Evolutionary conservation across 2,113 vertebrate species (phyloP).

Genomic region (Arvicanthis niloticus): DNA sequence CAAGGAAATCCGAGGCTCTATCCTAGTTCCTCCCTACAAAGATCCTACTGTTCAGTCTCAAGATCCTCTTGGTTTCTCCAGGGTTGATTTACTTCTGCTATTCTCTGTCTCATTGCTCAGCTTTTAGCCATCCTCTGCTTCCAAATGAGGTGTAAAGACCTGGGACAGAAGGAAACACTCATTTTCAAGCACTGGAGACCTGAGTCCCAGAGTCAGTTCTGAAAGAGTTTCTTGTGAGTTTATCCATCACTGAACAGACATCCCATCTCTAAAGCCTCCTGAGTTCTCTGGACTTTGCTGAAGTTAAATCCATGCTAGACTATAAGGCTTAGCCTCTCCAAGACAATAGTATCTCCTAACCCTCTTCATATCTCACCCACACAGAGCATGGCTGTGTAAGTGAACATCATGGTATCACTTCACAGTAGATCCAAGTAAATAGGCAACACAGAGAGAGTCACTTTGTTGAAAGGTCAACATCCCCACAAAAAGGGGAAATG

Average conservation of each 20-base stretch:
- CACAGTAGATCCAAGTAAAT: accelerated
- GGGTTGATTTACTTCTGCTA: background rate
- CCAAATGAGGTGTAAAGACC: background rate
- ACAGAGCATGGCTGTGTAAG: background rate
- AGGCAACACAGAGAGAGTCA: too few relatives aligned
- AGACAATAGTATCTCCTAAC: too few relatives aligned
- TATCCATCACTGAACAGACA: background rate
- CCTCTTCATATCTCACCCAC: background rate
- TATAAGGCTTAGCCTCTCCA: background rate
- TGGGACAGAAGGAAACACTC: background rate
- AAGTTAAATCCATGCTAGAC: background rate
- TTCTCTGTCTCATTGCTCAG: background rate
- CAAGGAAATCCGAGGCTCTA: background rate
- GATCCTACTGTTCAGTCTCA: background rate
- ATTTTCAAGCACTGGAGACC: background rate
- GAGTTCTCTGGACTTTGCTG: background rate
- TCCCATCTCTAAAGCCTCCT: background rate
- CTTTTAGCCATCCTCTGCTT: background rate
- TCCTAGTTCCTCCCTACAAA: background rate
- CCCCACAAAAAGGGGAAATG: background rate
- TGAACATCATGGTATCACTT: background rate
- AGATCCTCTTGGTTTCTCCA: background rate
- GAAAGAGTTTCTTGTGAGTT: background rate
- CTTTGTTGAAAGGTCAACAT: accelerated
- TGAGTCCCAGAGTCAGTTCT: background rate